Conservation (phyloP, 1,140 invertebrate species). For the Apis cerana region DNA sequence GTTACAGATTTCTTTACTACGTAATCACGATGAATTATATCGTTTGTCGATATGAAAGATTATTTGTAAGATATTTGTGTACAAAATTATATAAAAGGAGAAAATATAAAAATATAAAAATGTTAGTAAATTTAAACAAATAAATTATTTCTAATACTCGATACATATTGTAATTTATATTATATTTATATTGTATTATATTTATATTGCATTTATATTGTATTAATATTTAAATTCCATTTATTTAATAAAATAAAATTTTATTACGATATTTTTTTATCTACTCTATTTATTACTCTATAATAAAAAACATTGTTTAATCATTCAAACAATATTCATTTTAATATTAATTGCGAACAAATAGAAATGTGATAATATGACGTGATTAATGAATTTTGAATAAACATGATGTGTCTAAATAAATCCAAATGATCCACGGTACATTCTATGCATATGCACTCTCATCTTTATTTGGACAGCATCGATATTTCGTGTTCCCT, state of each 20-base stretch:
- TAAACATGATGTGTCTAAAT: conserved; percentile 20
- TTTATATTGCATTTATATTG: too few relatives aligned
- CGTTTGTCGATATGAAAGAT: not conserved
- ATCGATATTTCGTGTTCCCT: conserved; percentile 25
- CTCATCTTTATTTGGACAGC: conserved; percentile 54
- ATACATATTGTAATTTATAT: conserved; percentile 8
- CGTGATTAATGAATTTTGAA: conserved; percentile 50
- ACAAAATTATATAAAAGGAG: not conserved
- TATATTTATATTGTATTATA: too few relatives aligned
- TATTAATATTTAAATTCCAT: not conserved
- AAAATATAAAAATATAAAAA: too few relatives aligned
- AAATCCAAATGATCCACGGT: conserved; percentile 31
- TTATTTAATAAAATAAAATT: not conserved
- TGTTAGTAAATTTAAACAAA: rapidly evolving
- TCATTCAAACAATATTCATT: too few relatives aligned
- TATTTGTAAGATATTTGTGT: not conserved
- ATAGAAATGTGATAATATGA: not conserved
- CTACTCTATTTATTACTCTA: not conserved
- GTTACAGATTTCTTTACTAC: not conserved
- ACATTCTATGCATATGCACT: conserved; percentile 55
- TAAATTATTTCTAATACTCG: too few relatives aligned
- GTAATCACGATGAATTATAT: too few relatives aligned
- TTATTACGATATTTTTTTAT: too few relatives aligned
- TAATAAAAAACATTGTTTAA: not conserved
- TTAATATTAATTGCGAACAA: not conserved